Base-by-base conservation (phyloP, 2,888 invertebrate species). In the Monochamus alternatus region DNA sequence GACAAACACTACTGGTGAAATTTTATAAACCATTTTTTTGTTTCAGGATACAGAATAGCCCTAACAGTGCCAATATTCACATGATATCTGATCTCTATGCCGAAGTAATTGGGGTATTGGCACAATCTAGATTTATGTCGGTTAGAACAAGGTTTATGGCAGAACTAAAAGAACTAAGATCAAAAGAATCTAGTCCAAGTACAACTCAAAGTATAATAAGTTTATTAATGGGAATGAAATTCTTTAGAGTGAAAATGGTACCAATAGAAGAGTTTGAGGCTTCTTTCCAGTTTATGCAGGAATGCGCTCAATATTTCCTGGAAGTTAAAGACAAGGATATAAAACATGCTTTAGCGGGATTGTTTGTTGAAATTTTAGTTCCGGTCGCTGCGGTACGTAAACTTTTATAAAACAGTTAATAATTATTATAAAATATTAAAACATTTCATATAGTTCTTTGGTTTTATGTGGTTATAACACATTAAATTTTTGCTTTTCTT, bases 201-300 rank as follows among this genome's bases (percentile, higher is more conserved):
- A 95, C 95, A 0, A 96, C 96, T 0, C 98, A 98, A 86, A 96
- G 97, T 88, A 98, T 99, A 79, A 99, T 99, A 83, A 97, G 97
- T 58, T 91, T 99, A 52, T 90, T 99, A 43, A 99, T 99, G 98
- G 99, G 99, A 72, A 99, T 99, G 97, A 99, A 99, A 90, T 99
- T 99, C 90, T 99, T 99, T 89, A 91, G 94, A 8, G 94, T 94
- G 1, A 94, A 94, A 93, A 99, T 99, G 97, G 99, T 98, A 68
- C 99, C 99, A 0, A 99, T 99, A 77, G 98, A 99, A 89, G 99
- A 99, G 89, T 99, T 99, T 89, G 99, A 99, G 87, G 97, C 97
- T 0, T 98, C 98, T 0, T 98, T 99, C 88, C 97, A 97, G 89
- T 99, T 99, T 88, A 95, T 99, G 90, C 98, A 99, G 88, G 99